Evolutionary conservation across 2,113 vertebrate species (phyloP), one percentile per base, ranked within the genome.

Genomic region (Lampris incognitus): DNA sequence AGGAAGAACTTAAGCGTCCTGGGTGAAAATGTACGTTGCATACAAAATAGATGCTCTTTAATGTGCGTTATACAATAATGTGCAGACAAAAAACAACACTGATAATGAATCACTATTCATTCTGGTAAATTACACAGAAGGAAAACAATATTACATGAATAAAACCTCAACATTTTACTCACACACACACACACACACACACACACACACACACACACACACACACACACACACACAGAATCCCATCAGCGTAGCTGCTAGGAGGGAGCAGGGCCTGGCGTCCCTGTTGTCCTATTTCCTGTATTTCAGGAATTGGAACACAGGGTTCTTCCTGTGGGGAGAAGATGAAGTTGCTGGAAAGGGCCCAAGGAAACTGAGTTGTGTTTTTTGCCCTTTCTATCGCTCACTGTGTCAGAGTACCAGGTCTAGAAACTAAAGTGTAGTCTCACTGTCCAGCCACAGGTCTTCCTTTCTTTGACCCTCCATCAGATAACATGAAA

Each of bases 111-210:
- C 59, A 84, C 62, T 66, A 76, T 1, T 38, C 66, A n/a, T 52
- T 70, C 72, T 76, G 64, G 73, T 76, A 67, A 76, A 85, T 73
- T 82, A 82, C 88, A 76, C 75, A 77, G n/a, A 38, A 74, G 85
- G 80, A 83, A 87, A 82, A 78, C 69, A 24, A 24, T 24, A 24
- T 63, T 69, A 56, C 78, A 69, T 85, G 74, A 81, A 81, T 69
- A 68, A 61, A 63, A 75, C 70, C 84, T 87, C 76, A 66, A 69
- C 87, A 80, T 56, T 11, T 2, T 60, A 62, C 5, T 41, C 0
- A 5, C 72, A 68, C 0, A 3, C 70, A 72, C 11, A 60, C 7
- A 42, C 1, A 42, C 10, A 57, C 2, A 78, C n/a, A n/a, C n/a
- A n/a, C n/a, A n/a, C n/a, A n/a, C n/a, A n/a, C n/a, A n/a, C 0